Percentiles rank a stretch among this genome's conserved stretches.
Conservation (phyloP, 1,140 invertebrate genomes). For the Meloidogyne hapla region DNA sequence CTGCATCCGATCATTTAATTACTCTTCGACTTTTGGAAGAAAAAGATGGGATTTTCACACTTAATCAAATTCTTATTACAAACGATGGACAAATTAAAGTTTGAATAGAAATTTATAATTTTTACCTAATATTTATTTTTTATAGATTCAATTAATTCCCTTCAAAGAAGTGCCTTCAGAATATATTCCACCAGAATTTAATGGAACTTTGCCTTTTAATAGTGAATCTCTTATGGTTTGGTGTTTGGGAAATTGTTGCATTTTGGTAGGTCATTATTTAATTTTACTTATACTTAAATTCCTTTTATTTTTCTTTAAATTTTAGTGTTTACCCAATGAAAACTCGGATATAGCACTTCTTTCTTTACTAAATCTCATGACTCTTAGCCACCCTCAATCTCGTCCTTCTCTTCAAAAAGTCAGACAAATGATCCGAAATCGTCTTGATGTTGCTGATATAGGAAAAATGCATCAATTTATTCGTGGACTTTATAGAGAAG, state of each 20-base stretch:
- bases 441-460: conserved; percentile 26
- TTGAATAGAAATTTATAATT: not conserved
- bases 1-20: conserved; percentile 32
- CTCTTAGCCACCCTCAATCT: conserved; percentile 41
- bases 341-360: conserved; percentile 38
- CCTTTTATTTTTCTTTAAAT: not conserved
- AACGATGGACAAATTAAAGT: conserved; percentile 43
- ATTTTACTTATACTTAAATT: too few relatives aligned
- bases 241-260: conserved; percentile 41
- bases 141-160: conserved; percentile 28
- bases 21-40: not conserved
- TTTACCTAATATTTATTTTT: not conserved
- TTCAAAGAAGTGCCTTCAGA: conserved; percentile 19
- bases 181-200: conserved; percentile 40
- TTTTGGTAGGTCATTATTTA: conserved; percentile 13
- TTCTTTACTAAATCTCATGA: conserved; percentile 49
- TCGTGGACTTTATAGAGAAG: conserved; percentile 35
- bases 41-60: conserved; percentile 27
- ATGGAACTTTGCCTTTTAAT: not conserved
- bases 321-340: conserved; percentile 1
- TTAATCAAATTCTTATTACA: conserved; percentile 41
- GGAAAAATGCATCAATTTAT: conserved; percentile 33
- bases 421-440: conserved; percentile 42
- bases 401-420: conserved; percentile 44
- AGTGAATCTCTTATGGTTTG: conserved; percentile 41